Evolutionary conservation across 2,113 vertebrate genomes (phyloP).

Genomic region (Oncorhynchus keta): DNA sequence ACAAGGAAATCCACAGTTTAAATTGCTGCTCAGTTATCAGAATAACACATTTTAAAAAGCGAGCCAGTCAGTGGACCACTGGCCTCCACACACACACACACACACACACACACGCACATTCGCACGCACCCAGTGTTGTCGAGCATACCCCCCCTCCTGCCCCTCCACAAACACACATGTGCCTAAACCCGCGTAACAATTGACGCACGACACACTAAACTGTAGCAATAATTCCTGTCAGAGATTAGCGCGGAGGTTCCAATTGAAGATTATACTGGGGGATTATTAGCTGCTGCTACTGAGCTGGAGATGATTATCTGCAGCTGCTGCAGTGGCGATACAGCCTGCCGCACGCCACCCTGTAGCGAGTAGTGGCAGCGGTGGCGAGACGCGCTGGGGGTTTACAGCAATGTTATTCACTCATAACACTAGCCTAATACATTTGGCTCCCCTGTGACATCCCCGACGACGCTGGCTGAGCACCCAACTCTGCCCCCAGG

Average conservation of each 20-base stretch:
- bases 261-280: conserved; percentile 78
- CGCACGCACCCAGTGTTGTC: conserved; percentile 33
- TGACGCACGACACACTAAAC: conserved; percentile 53
- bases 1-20: conserved; percentile 59
- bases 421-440: conserved; percentile 68
- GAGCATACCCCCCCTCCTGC: too few species aligned
- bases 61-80: conserved; percentile 58
- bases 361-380: conserved; percentile 7
- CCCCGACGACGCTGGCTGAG: conserved; percentile 58
- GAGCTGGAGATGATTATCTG: conserved; percentile 55
- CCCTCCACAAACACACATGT: conserved; percentile 47
- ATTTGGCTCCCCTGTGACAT: conserved; percentile 57
- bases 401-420: conserved; percentile 50
- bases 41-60: background rate
- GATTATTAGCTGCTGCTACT: conserved; percentile 75
- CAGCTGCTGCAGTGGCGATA: conserved; percentile 50
- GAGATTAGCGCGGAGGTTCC: conserved; percentile 69
- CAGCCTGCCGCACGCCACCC: conserved; percentile 6
- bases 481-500: conserved; percentile 39
- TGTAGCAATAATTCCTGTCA: conserved; percentile 60
- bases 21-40: conserved; percentile 33
- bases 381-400: background rate
- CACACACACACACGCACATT: conserved; percentile 35
- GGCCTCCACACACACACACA: conserved; percentile 45
- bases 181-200: conserved; percentile 22